Percentiles rank a stretch among this genome's conserved stretches.
phyloP scores from a whole-genome alignment of 2,888 invertebrate genomes.

The Aromia moschata region DNA sequence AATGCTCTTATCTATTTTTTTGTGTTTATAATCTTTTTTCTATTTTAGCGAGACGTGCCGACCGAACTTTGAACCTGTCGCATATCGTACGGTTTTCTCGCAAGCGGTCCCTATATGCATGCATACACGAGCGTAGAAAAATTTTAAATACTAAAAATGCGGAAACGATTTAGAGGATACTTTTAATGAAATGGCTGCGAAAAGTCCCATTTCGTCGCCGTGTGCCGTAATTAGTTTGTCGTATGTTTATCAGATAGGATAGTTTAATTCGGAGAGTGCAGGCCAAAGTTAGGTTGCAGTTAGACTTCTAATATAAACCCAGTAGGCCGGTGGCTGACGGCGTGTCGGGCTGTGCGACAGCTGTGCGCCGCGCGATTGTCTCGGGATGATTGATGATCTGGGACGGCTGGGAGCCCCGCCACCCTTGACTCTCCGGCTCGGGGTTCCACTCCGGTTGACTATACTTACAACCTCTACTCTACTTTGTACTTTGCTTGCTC shows the following conservation, averaged over 20 bases:
- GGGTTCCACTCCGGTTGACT: slow-evolving; percentile 59
- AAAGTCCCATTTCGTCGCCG: slow-evolving; percentile 11
- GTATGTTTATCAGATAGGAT: slow-evolving; percentile 27
- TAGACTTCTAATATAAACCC: slow-evolving; percentile 59
- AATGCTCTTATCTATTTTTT: too few species aligned
- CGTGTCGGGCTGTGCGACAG: slow-evolving; percentile 65
- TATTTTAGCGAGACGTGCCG: too few species aligned
- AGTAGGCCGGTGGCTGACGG: slow-evolving; percentile 59
- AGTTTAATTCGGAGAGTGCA: slow-evolving; percentile 46
- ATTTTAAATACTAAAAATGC: too few species aligned
- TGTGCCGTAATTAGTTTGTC: slow-evolving; percentile 24
- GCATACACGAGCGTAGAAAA: too few species aligned
- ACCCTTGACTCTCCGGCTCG: slow-evolving; percentile 59
- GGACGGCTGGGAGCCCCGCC: slow-evolving; percentile 61
- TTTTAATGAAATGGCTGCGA: too few species aligned
- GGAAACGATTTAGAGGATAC: too few species aligned
- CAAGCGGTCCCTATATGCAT: too few species aligned
- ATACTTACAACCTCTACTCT: slow-evolving; percentile 42
- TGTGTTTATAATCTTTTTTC: too few species aligned
- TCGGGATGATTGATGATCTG: slow-evolving; percentile 71
- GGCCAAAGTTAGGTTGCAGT: slow-evolving; percentile 50
- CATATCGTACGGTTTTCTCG: too few species aligned
- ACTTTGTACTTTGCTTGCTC: slow-evolving; percentile 31
- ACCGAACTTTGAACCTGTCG: too few species aligned
- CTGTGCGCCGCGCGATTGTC: slow-evolving; percentile 71